Base-by-base conservation (phyloP, 2,797 vertebrate genomes). In the Crocodylus rhombifer region DNA sequence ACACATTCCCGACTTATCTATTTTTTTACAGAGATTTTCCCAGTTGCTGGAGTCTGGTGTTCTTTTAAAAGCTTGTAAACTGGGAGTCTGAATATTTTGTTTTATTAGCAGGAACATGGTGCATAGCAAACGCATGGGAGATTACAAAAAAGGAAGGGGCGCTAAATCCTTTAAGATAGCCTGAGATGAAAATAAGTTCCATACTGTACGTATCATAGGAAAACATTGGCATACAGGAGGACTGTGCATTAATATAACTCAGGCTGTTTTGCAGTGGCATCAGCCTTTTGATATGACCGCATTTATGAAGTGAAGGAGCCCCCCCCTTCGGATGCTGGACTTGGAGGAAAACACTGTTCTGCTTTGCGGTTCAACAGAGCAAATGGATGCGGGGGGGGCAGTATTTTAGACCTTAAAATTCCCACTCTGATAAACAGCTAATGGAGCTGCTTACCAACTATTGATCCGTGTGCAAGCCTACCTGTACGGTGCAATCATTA, bases 21-120 rank as follows among this genome's bases (percentile, higher is more conserved):
- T 84, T 91, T 64, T 5, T 10, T 30, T 91, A 86, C 87, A 71
- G 82, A 84, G 85, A 78, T 84, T 92, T 95, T 89, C 96, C 87
- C 94, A 90, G 85, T 88, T 78, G 33, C 42, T 87, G 92, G 94
- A 92, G 96, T 86, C 97, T 97, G 96, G 95, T 91, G 94, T 96
- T 94, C 95, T 97, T 96, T 95, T 94, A 97, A 97, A 96, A 97
- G 96, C 96, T 97, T 96, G 96, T 97, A 97, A 97, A 97, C 95
- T 95, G 82, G 85, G 90, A 95, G 96, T 83, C 93, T 96, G 97
- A 96, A 97, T 97, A 97, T 97, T 97, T 97, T 77, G 64, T 95
- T 97, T 97, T 96, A 97, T 96, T 96, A 84, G 96, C 87, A 89
- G 89, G 86, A 93, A 82, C 62, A 21, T 10, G 81, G 93, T 73